These are phyloP conservation scores for Hypselothyrea guttata DNA, from an alignment of 2,888 invertebrate genomes.

Conservation along the genomic window DNA sequence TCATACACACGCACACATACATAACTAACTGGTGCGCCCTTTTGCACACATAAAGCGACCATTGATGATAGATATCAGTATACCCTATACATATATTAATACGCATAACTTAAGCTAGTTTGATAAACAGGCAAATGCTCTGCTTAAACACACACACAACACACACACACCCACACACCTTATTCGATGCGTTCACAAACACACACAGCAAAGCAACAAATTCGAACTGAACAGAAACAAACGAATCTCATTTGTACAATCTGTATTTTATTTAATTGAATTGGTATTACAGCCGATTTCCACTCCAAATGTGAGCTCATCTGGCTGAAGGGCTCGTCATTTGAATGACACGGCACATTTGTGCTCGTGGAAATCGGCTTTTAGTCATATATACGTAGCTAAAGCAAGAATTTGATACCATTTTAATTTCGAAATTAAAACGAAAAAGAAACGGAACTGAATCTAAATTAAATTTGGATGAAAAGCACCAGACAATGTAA, in stretches of 20 bases:
- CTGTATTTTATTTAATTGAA: not conserved
- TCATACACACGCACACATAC: slow-evolving; percentile 3
- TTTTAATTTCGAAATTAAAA: slow-evolving; percentile 47
- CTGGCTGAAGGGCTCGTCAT: too few species aligned
- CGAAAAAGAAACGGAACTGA: slow-evolving; percentile 58
- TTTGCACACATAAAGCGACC: slow-evolving; percentile 27
- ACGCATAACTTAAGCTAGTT: slow-evolving; percentile 14
- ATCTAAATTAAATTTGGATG: slow-evolving; percentile 76
- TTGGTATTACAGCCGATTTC: not conserved
- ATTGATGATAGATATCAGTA: slow-evolving; percentile 12
- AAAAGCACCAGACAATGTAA: slow-evolving; percentile 58
- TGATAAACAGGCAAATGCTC: not conserved
- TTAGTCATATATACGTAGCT: too few species aligned
- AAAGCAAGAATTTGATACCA: slow-evolving; percentile 47
- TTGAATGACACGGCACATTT: slow-evolving; percentile 36
- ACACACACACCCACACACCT: slow-evolving; percentile 3
- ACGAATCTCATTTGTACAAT: slow-evolving; percentile 13
- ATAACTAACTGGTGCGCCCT: slow-evolving; percentile 17
- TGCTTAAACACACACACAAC: not conserved
- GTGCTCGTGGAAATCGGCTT: too few species aligned
- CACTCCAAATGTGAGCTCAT: too few species aligned
- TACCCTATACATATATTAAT: slow-evolving; percentile 16
- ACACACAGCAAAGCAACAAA: slow-evolving; percentile 1
- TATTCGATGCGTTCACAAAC: not conserved
- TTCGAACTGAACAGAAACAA: slow-evolving; percentile 20